Evolutionary conservation across 1,140 invertebrate species (phyloP).

Genomic region (Sycophaga agraensis): DNA sequence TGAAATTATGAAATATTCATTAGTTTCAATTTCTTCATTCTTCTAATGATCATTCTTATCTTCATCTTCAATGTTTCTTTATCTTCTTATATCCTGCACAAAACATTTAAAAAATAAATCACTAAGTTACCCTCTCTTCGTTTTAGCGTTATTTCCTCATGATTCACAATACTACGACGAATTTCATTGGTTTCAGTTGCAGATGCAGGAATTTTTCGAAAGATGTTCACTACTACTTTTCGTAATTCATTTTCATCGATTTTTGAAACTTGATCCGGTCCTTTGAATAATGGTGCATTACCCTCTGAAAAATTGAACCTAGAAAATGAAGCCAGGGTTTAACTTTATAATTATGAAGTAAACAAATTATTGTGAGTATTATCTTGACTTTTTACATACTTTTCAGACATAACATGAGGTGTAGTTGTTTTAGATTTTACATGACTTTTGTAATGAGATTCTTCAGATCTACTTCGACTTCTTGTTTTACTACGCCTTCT

Average conservation of each 20-base stretch:
- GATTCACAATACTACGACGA: slow-evolving; percentile 9
- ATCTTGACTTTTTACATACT: not conserved
- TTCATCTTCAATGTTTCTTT: too few species aligned
- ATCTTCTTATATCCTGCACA: not conserved
- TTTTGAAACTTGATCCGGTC: slow-evolving; percentile 3
- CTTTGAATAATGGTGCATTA: not conserved
- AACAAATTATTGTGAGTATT: not conserved
- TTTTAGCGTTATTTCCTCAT: slow-evolving; percentile 18
- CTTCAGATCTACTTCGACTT: slow-evolving; percentile 15
- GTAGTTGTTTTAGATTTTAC: not conserved
- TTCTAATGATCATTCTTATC: too few species aligned
- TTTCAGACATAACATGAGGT: slow-evolving; percentile 13
- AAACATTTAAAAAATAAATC: slow-evolving; percentile 7
- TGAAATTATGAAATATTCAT: too few species aligned
- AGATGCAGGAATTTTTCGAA: slow-evolving; percentile 12
- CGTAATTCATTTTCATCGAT: not conserved
- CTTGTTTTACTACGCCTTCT: slow-evolving; percentile 2
- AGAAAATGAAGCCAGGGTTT: too few species aligned
- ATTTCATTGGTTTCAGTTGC: slow-evolving; percentile 10
- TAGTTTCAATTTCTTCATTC: too few species aligned
- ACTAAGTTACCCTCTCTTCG: slow-evolving; percentile 24
- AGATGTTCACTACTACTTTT: slow-evolving; percentile 15
- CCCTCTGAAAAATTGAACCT: slow-evolving; percentile 2
- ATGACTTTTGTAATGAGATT: not conserved
- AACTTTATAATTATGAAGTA: too few species aligned